Evolutionary conservation across 2,113 vertebrate genomes (phyloP).

Genomic region (Phrynosoma platyrhinos): DNA sequence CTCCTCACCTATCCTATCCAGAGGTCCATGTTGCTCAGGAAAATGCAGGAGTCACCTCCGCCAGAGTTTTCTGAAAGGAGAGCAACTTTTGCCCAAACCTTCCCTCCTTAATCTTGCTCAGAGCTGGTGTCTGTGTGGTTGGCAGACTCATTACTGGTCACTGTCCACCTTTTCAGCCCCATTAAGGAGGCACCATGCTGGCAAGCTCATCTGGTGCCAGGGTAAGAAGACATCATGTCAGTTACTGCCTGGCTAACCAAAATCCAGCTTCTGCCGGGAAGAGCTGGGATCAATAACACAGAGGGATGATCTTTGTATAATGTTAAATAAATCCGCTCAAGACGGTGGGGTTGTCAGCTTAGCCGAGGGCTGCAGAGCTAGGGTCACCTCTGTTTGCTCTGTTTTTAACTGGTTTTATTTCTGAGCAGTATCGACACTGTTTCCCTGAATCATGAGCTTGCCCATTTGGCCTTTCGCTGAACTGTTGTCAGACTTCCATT

Average conservation of each 20-base stretch:
- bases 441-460: conserved; percentile 23
- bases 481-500: conserved; percentile 27
- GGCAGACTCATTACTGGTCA: neutral
- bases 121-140: neutral
- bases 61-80: neutral
- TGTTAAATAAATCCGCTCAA: conserved; percentile 30
- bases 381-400: conserved; percentile 50
- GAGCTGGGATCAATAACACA: neutral
- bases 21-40: neutral
- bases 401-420: conserved; percentile 37
- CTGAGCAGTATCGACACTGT: conserved; percentile 16
- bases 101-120: no score
- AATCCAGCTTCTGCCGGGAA: conserved; percentile 8
- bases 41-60: neutral
- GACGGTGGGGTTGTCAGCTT: conserved; percentile 5
- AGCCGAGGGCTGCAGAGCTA: conserved; percentile 24
- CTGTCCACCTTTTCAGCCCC: neutral
- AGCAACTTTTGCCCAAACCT: no score
- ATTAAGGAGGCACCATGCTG: neutral
- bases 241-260: neutral
- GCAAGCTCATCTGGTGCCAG: neutral
- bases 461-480: conserved; percentile 56
- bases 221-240: fast-evolving
- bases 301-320: conserved; percentile 6
- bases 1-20: no score